Percentiles rank a stretch among this genome's conserved stretches.
Evolutionary conservation across 2,113 vertebrate genomes (phyloP).

Genomic region (Aepyceros melampus): DNA sequence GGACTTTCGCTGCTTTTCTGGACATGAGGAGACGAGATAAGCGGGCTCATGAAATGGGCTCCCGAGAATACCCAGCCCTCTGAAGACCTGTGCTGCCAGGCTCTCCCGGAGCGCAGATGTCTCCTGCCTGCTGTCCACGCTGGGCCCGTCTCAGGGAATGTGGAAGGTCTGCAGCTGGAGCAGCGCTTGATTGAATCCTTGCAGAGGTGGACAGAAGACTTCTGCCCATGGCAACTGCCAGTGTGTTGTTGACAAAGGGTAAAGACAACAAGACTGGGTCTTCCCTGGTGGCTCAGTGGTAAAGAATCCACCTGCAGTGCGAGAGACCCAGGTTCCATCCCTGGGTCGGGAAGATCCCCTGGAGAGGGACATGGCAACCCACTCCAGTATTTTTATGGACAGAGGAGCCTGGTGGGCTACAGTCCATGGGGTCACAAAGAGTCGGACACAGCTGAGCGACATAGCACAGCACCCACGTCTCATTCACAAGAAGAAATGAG

Average conservation of each 20-base stretch:
- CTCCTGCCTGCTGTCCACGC: not conserved
- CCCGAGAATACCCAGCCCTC: not conserved
- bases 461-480: fast-evolving
- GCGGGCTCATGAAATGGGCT: fast-evolving
- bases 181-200: fast-evolving
- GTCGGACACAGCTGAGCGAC: fast-evolving
- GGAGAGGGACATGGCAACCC: not conserved
- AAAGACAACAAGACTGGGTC: not conserved
- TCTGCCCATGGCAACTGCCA: not conserved
- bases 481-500: no score
- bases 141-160: not conserved
- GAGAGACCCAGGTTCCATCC: not conserved
- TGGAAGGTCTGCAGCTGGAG: fast-evolving
- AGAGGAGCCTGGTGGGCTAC: not conserved
- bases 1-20: fast-evolving
- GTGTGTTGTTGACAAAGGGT: not conserved
- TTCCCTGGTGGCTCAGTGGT: not conserved
- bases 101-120: fast-evolving
- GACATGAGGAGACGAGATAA: not conserved
- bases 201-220: not conserved
- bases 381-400: not conserved
- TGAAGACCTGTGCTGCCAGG: not conserved
- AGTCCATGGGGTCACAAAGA: not conserved
- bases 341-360: not conserved
- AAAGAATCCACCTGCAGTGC: fast-evolving